Conservation (phyloP, 1,140 invertebrate genomes). For the Conopomorpha cramerella region DNA sequence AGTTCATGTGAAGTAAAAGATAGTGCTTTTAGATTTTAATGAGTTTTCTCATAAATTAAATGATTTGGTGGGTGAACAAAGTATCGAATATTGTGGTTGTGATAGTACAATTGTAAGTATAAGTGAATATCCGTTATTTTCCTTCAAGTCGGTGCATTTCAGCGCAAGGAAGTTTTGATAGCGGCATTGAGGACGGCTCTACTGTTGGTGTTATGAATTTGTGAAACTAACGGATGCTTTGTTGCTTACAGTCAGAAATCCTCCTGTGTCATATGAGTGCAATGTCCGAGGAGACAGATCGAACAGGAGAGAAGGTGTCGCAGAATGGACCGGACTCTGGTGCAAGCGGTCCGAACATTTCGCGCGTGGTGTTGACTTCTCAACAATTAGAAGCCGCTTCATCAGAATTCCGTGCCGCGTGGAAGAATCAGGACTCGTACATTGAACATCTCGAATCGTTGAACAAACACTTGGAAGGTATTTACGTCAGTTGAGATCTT, state of each 20-base stretch:
- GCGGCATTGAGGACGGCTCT: conserved; percentile 28
- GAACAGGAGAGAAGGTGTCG: conserved; percentile 29
- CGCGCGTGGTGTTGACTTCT: conserved; percentile 50
- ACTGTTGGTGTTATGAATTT: conserved; percentile 13
- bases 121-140: conserved; percentile 8
- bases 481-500: conserved; percentile 56
- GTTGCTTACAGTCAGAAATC: conserved; percentile 47
- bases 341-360: conserved; percentile 30
- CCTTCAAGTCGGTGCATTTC: conserved; percentile 23
- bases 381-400: conserved; percentile 44
- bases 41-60: no score
- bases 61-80: no score
- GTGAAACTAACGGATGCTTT: conserved; percentile 22
- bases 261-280: conserved; percentile 44
- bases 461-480: conserved; percentile 61
- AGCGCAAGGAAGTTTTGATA: conserved; percentile 43
- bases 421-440: conserved; percentile 56
- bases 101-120: conserved; percentile 27
- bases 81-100: no score
- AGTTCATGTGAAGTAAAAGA: no score
- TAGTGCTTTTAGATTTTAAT: no score
- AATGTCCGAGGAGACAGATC: conserved; percentile 53
- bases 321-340: conserved; percentile 11
- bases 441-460: conserved; percentile 57
- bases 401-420: conserved; percentile 46